Conservation (phyloP, 2,888 invertebrate species). For the Serripes groenlandicus region DNA sequence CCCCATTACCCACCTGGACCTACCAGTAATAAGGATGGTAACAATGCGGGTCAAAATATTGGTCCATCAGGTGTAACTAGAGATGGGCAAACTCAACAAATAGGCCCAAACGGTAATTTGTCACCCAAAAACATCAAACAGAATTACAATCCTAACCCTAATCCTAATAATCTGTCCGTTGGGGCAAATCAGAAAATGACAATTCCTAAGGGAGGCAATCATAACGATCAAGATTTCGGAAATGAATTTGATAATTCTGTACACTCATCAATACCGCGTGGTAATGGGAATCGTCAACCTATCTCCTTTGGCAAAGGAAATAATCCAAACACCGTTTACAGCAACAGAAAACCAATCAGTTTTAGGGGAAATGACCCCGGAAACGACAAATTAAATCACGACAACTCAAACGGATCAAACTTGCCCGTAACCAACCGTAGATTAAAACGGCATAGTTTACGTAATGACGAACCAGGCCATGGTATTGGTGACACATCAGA, state of each 20-base stretch:
- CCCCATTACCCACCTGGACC: background rate
- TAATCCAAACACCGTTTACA: background rate
- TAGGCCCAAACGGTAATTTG: background rate
- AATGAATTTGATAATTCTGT: background rate
- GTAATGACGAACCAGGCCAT: background rate
- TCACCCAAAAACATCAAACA: too few relatives aligned
- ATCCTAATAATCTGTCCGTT: background rate
- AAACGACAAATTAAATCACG: background rate
- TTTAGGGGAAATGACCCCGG: conserved; percentile 13
- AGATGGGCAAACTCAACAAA: background rate
- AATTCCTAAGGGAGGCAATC: background rate
- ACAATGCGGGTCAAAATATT: background rate
- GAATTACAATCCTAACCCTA: background rate
- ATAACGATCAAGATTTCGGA: background rate
- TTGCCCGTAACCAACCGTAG: background rate
- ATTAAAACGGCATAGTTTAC: background rate
- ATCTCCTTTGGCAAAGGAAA: conserved; percentile 5
- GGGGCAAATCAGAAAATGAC: background rate
- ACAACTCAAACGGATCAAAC: background rate
- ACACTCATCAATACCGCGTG: background rate
- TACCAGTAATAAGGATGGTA: background rate
- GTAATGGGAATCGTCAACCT: too few relatives aligned
- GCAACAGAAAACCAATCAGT: conserved; percentile 17
- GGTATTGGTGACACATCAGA: background rate
- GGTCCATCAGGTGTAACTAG: background rate